phyloP scores from a whole-genome alignment of 2,888 invertebrate species.

The Polyommatus icarus region DNA sequence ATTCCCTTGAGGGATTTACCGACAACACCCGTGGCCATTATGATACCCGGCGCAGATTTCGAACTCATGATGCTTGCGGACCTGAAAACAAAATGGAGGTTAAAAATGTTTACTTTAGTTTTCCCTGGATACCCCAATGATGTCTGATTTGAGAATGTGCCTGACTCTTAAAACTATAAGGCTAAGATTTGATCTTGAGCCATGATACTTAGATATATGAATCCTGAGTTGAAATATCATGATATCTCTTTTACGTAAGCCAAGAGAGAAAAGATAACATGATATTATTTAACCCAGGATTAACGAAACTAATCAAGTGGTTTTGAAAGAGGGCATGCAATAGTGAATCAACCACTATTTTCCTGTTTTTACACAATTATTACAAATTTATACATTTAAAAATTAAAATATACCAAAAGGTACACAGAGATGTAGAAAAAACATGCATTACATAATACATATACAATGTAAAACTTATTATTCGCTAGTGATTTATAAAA shows the following conservation, averaged over 20 bases:
- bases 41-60: conserved; percentile 92
- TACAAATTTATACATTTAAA: too few species aligned
- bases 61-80: conserved; percentile 91
- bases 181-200: too few species aligned
- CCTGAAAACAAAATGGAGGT: conserved; percentile 57
- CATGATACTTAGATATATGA: too few species aligned
- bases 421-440: neutral
- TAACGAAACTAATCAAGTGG: neutral
- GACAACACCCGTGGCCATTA: conserved; percentile 92
- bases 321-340: neutral
- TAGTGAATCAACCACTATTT: neutral
- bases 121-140: neutral
- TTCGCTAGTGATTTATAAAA: neutral
- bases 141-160: neutral
- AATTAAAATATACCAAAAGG: neutral
- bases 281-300: neutral
- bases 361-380: neutral
- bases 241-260: too few species aligned
- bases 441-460: neutral
- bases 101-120: neutral
- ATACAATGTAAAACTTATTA: neutral
- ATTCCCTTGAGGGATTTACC: conserved; percentile 89
- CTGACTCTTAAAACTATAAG: neutral
- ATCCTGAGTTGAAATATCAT: too few species aligned
- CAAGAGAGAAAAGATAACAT: too few species aligned